Evolutionary conservation across 1,140 invertebrate species (phyloP), one percentile per base, ranked within the genome.

Genomic region (Sarcophaga peregrina): DNA sequence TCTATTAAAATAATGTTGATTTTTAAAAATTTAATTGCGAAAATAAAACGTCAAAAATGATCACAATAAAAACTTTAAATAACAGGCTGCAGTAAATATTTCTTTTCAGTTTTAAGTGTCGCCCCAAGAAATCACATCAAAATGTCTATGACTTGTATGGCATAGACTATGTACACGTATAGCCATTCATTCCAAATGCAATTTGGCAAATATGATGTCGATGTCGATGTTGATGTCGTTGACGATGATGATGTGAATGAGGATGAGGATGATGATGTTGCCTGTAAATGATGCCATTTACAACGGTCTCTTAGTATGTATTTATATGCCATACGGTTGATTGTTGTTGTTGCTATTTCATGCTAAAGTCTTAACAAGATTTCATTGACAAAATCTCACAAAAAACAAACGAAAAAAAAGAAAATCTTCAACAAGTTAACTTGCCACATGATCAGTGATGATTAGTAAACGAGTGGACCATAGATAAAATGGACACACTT

Each of bases 231-330:
- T 4, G 25, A 37, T 37, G 25, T 37, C 4, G 25, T 37, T 37
- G 25, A 37, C 25, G 25, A 4, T 37, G 25, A 37, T 6, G 15
- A 58, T n/a, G 54, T 15, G 50, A 3, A 52, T 68, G 62, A 68
- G n/a, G 17, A 17, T 68, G 15, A 68, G 9, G 62, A 68, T 68
- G 62, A 68, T 68, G 8, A 68, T 68, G n/a, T 52, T 78, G 75
- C 75, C 52, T 78, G 75, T 52, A 78, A 78, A 78, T 78, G 47
- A 78, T 78, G 75, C 17, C 75, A 78, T 78, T 78, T 50, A 68
- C 17, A 68, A 25, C 62, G 8, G 8, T 20, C n/a, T 10, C 62
- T 17, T 9, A 25, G n/a, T 25, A 72, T 72, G n/a, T 25, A 72
- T 72, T 72, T 72, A 72, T 72, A 37, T 37, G 25, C 25, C 25